Conservation (phyloP, 2,113 vertebrate species). For the Neodon shergylaensis region DNA sequence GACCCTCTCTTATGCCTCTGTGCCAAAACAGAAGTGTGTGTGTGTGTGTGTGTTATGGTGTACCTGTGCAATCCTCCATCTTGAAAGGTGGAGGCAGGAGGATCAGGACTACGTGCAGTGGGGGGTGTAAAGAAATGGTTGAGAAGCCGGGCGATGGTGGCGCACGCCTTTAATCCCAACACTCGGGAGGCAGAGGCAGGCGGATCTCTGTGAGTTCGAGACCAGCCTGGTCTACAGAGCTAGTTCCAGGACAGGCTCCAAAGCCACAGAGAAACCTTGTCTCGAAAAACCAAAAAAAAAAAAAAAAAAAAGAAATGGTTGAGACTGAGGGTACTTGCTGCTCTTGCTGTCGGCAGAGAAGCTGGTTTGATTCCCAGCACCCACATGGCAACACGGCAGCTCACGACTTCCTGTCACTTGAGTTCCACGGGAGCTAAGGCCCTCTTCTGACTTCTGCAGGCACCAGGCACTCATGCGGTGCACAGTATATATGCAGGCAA, state of each 20-base stretch:
- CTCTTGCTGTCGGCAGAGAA: neutral
- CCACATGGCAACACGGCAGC: neutral
- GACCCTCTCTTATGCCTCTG: neutral
- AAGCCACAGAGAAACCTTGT: too few relatives aligned
- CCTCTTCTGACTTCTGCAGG: neutral
- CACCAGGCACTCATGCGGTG: too few relatives aligned
- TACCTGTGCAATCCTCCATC: neutral
- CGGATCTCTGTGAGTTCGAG: too few relatives aligned
- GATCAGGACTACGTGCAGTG: too few relatives aligned
- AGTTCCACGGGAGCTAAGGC: neutral
- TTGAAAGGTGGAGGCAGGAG: neutral
- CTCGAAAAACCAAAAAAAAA: too few relatives aligned
- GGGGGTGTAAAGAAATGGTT: neutral
- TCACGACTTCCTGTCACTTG: neutral
- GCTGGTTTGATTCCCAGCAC: neutral
- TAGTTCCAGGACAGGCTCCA: too few relatives aligned
- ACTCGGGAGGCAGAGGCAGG: too few relatives aligned
- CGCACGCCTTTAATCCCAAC: too few relatives aligned
- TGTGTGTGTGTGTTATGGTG: neutral
- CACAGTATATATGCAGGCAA: neutral
- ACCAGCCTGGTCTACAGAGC: too few relatives aligned
- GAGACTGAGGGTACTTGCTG: neutral
- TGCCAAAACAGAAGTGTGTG: neutral
- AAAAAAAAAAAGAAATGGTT: neutral
- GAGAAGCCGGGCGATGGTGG: too few relatives aligned